Evolutionary conservation across 2,113 vertebrate species (phyloP).

Genomic region (Colaptes auratus): DNA sequence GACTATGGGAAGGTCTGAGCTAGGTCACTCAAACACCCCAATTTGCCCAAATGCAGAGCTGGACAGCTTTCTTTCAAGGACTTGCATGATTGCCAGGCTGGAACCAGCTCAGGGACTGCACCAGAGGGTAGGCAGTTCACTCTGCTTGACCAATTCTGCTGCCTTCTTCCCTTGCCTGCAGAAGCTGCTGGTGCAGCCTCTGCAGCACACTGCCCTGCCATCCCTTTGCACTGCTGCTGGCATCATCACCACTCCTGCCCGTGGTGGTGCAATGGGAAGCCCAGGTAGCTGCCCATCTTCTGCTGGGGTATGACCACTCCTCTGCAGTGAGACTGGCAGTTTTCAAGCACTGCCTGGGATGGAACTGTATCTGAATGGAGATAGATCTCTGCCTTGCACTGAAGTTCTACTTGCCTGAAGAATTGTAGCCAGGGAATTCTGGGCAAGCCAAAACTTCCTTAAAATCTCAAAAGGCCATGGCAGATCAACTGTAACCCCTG

Average conservation of each 20-base stretch:
- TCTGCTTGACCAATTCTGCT: neutral
- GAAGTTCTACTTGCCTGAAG: neutral
- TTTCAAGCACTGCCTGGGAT: neutral
- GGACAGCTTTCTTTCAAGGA: neutral
- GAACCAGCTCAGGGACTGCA: neutral
- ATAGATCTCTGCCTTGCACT: neutral
- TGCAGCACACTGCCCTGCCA: fast-evolving
- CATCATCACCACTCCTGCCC: neutral
- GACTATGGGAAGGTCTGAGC: neutral
- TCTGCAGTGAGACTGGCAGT: neutral
- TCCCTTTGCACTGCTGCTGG: fast-evolving
- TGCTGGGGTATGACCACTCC: neutral
- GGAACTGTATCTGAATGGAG: neutral
- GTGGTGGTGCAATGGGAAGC: fast-evolving
- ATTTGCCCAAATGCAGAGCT: fast-evolving
- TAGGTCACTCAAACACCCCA: fast-evolving
- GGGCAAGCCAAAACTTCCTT: neutral
- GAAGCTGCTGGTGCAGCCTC: neutral
- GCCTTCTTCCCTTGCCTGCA: neutral
- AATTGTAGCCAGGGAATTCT: neutral
- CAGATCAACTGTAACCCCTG: neutral
- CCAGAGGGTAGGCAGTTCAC: neutral
- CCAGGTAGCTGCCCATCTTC: neutral
- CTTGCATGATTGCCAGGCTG: neutral
- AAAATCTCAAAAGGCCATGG: neutral